Evolutionary conservation across 2,888 invertebrate species (phyloP), one percentile per base, ranked within the genome.

Genomic region (Ctenicera cuprea): DNA sequence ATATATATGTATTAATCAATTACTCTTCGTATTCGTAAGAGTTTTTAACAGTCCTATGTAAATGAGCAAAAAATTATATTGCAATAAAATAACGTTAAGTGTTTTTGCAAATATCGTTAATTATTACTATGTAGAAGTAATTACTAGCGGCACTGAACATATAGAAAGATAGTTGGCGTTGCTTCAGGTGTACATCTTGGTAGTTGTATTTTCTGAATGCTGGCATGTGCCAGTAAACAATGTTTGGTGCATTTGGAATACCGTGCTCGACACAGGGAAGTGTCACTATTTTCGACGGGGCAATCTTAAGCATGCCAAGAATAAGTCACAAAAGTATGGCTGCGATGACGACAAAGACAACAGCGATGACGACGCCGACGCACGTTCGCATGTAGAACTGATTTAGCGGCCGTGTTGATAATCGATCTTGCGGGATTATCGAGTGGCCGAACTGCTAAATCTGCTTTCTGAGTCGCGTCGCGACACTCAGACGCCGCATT

Each of bases 251-350:
- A 41, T 38, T 18, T 38, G 3, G 26, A 14, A 54, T 22, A 54
- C 30, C 14, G 14, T 22, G 50, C 50, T 16, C 38, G 41, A 41
- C 59, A 59, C 38, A 20, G 22, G 59, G 59, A 59, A 59, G 85
- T 85, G 86, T 84, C 86, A 87, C 87, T 87, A 87, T 87, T 87
- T 87, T 86, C 87, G 86, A 87, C 85, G 85, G 82, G 80, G 77
- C 74, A 75, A 76, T 79, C 74, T 78, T 79, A 76, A 76, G 74
- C 63, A 63, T 71, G 76, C 78, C 71, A 76, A 76, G 71, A 78
- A 76, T 38, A 73, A 76, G 77, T 74, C 63, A 65, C 65, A n/a
- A 71, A 62, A 69, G 52, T 26, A 48, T 67, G 62, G 50, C 50
- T 20, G n/a, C 65, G 57, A 20, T 26, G 74, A 59, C 65, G 57